A percentile compares a stretch with the other conserved stretches of the same genome.
Evolutionary conservation across 2,797 vertebrate genomes (phyloP).

Genomic region (Psittacula derbiana): DNA sequence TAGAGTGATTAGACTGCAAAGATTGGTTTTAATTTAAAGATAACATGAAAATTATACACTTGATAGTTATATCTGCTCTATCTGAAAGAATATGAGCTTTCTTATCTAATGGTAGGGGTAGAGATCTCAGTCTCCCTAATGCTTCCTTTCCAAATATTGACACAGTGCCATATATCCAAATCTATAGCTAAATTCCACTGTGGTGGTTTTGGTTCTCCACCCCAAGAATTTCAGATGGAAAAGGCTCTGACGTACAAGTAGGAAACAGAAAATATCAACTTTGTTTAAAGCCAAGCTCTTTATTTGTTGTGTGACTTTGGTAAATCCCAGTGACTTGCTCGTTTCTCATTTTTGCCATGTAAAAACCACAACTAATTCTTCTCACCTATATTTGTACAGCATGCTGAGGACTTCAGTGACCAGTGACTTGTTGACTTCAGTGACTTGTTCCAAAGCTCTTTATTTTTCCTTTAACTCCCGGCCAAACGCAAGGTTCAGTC

Average conservation of each 20-base stretch:
- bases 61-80: neutral
- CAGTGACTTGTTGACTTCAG: neutral
- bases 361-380: neutral
- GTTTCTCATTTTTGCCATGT: neutral
- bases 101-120: neutral
- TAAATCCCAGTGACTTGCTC: neutral
- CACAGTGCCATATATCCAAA: neutral
- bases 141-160: neutral
- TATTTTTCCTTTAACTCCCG: neutral
- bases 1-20: neutral
- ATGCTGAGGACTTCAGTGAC: neutral
- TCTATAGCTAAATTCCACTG: neutral
- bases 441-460: neutral
- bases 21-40: neutral
- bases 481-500: neutral
- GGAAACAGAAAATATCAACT: neutral
- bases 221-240: neutral
- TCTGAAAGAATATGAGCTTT: neutral
- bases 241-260: neutral
- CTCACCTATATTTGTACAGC: neutral
- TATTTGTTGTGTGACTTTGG: neutral
- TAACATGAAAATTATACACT: neutral
- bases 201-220: neutral
- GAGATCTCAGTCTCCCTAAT: neutral
- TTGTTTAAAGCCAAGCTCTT: neutral